These are phyloP conservation scores for Xiphorhynchus elegans DNA, from an alignment of 2,113 vertebrate genomes.

Conservation along the genomic window DNA sequence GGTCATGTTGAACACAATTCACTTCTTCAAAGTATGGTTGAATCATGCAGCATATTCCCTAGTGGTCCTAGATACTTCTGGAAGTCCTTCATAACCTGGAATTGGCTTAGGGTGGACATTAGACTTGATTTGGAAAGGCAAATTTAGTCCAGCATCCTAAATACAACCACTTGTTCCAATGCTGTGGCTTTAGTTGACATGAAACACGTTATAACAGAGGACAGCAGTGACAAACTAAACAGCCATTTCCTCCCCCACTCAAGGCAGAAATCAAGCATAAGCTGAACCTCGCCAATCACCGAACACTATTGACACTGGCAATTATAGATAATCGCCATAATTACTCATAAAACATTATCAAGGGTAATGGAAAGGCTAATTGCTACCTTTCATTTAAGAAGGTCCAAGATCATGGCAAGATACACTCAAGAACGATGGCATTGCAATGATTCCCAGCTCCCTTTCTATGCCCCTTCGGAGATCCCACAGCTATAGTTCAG, in stretches of 20 bases:
- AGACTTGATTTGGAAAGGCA: neutral
- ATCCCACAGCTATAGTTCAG: neutral
- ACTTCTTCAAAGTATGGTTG: neutral
- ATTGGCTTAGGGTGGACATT: neutral
- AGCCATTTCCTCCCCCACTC: neutral
- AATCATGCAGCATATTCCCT: neutral
- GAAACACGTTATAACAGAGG: neutral
- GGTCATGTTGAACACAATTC: neutral
- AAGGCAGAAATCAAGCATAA: neutral
- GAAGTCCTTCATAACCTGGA: neutral
- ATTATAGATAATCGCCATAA: conserved; percentile 18
- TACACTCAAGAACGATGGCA: neutral
- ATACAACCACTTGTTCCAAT: neutral
- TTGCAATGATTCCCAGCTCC: neutral
- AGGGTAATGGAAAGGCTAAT: neutral
- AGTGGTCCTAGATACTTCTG: neutral
- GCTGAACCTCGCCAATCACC: neutral
- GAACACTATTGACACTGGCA: neutral
- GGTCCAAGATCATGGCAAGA: neutral
- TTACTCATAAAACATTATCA: conserved; percentile 34
- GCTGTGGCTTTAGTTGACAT: neutral
- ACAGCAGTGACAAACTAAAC: neutral
- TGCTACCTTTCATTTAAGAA: neutral
- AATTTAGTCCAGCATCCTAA: neutral
- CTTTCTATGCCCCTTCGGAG: neutral